A percentile compares a stretch with the other conserved stretches of the same genome.
phyloP scores from a whole-genome alignment of 2,113 vertebrate species.

The Hepsetus odoe region DNA sequence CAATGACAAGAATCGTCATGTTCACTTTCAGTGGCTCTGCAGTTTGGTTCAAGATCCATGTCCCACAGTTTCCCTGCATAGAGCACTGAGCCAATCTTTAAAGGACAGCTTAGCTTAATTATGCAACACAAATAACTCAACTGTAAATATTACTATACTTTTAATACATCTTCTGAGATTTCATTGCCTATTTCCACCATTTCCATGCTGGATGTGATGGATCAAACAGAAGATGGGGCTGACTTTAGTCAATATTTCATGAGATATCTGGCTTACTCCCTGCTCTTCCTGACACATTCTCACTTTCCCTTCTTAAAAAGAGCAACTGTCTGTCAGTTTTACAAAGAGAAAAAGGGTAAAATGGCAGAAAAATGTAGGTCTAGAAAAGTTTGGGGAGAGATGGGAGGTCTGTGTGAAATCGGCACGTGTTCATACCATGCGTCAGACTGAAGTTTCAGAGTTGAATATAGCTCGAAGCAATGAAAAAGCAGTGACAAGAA shows the following conservation, averaged over 20 bases:
- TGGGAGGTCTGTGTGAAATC: slow-evolving; percentile 23
- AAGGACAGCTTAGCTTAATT: not conserved
- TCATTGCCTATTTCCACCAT: slow-evolving; percentile 10
- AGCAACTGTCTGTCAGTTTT: slow-evolving; percentile 50
- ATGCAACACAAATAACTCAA: not conserved
- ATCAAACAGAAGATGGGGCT: slow-evolving; percentile 40
- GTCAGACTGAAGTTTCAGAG: slow-evolving; percentile 13
- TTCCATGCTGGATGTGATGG: slow-evolving; percentile 23
- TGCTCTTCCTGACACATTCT: slow-evolving; percentile 36
- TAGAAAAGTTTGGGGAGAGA: slow-evolving; percentile 28
- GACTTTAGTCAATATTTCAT: slow-evolving; percentile 57
- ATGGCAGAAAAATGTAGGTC: slow-evolving; percentile 3
- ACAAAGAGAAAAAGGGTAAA: slow-evolving; percentile 26
- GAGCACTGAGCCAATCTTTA: not conserved
- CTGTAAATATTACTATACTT: not conserved
- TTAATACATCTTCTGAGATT: slow-evolving; percentile 20
- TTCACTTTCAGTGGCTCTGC: no score
- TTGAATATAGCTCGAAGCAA: not conserved
- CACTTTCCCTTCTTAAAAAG: slow-evolving; percentile 38
- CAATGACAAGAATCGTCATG: no score
- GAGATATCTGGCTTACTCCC: slow-evolving; percentile 30
- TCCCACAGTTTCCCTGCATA: no score
- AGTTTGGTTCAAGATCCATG: no score
- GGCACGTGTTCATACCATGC: slow-evolving; percentile 24
- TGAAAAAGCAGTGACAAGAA: not conserved